Evolutionary conservation across 1,140 invertebrate species (phyloP).

Genomic region (Epicauta chinensis): DNA sequence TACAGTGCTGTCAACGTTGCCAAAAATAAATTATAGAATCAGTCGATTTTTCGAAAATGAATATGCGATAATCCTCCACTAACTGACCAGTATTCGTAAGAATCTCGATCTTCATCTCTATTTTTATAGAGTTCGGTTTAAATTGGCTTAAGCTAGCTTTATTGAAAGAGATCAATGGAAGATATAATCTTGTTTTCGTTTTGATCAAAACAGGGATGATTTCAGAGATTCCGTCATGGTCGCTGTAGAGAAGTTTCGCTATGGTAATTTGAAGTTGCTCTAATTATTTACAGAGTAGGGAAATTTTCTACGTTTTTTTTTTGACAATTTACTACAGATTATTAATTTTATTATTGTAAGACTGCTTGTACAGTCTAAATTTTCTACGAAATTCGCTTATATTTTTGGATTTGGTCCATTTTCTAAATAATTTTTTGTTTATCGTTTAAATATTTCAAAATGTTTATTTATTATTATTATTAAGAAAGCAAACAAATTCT

Average conservation of each 20-base stretch:
- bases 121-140: too few species aligned
- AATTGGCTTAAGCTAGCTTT: too few species aligned
- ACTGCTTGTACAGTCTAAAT: neutral
- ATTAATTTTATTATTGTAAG: neutral
- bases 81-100: neutral
- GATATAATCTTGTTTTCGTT: too few species aligned
- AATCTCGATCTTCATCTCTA: too few species aligned
- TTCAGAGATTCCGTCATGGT: too few species aligned
- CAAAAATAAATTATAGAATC: neutral
- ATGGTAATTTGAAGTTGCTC: too few species aligned
- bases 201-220: too few species aligned
- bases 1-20: constrained; percentile 23
- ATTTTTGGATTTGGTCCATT: constrained; percentile 27
- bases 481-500: constrained; percentile 28
- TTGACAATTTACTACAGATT: too few species aligned
- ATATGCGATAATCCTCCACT: neutral
- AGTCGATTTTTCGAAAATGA: neutral
- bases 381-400: constrained; percentile 31
- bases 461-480: neutral
- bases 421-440: constrained; percentile 16
- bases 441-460: constrained; percentile 21
- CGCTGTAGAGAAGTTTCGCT: too few species aligned
- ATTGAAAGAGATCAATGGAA: too few species aligned
- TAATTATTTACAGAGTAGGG: too few species aligned
- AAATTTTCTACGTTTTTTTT: too few species aligned